Evolutionary conservation across 1,140 invertebrate genomes (phyloP), one percentile per base, ranked within the genome.

Genomic region (Scylla paramamosain): DNA sequence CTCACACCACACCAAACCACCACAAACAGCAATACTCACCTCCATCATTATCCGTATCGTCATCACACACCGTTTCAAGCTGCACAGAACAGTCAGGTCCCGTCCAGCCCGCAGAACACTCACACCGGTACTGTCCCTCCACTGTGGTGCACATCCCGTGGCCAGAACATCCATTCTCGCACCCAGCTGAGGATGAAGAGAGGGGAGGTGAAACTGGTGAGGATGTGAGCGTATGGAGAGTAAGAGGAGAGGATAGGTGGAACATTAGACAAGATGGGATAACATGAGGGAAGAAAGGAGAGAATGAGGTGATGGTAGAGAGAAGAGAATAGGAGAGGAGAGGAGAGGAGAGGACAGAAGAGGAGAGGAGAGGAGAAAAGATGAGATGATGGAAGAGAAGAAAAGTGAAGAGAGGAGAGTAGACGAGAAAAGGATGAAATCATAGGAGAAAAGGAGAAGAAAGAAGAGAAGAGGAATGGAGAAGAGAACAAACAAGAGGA

Each of bases 11-110:
- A 12, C 52, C 52, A 59, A 59, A 59, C 10, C 0, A 3, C 52
- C 16, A 59, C 2, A 0, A 59, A 20, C 52, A 20, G 3, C 52
- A 59, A 87, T 91, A 95, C 97, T 97, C 97, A 99, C 99, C 99
- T 97, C 98, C 98, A 97, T 99, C 99, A 97, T 99, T 99, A 97
- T 99, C 99, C 94, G 98, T 97, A 96, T 98, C 98, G 97, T 99
- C 99, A 96, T 98, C 98, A 97, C 99, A 99, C 95, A 98, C 98
- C 97, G 99, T 98, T 97, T 99, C 99, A 87, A 99, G 97, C 87
- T 98, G 98, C 96, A 99, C 98, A 96, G 98, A 99, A 96, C 99
- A 99, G 97, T 99, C 98, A 25, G 97, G 97, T 59, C 99, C 99
- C 88, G 99, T 99, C 99, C 99, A 99, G 29, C 98, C 98, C 32